Conservation (phyloP, 2,113 vertebrate species). For the Centropus bengalensis region DNA sequence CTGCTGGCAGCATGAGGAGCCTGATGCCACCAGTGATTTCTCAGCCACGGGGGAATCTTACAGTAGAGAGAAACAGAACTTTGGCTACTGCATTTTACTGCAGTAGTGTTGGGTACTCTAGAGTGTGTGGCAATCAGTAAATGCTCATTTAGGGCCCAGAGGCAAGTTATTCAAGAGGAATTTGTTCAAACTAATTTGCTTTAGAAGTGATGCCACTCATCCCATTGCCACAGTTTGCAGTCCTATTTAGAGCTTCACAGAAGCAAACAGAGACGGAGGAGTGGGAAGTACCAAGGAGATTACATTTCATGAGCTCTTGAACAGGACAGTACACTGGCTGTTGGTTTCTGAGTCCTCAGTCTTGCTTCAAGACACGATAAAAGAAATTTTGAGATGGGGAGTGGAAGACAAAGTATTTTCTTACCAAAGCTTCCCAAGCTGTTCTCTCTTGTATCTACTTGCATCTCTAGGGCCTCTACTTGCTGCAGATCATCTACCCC, state of each 20-base stretch:
- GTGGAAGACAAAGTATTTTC: conserved; percentile 27
- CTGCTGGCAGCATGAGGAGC: neutral
- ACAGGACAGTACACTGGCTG: neutral
- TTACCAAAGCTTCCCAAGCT: conserved; percentile 92
- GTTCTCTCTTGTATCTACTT: conserved; percentile 83
- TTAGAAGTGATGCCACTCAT: neutral
- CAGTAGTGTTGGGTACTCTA: neutral
- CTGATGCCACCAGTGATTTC: neutral
- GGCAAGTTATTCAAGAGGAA: neutral
- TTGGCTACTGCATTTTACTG: neutral
- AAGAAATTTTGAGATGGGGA: neutral
- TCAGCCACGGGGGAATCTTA: neutral
- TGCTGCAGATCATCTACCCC: conserved; percentile 79
- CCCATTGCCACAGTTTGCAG: neutral
- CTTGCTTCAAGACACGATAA: neutral
- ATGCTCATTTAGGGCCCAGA: neutral
- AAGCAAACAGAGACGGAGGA: neutral
- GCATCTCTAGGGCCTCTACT: conserved; percentile 84
- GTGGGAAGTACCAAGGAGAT: neutral
- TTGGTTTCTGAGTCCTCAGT: neutral
- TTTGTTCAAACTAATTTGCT: neutral
- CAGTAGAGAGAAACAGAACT: neutral
- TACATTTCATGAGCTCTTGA: neutral
- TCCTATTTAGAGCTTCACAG: neutral
- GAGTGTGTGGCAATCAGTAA: neutral